Conservation (phyloP, 2,113 vertebrate genomes). For the Bombycilla garrulus region DNA sequence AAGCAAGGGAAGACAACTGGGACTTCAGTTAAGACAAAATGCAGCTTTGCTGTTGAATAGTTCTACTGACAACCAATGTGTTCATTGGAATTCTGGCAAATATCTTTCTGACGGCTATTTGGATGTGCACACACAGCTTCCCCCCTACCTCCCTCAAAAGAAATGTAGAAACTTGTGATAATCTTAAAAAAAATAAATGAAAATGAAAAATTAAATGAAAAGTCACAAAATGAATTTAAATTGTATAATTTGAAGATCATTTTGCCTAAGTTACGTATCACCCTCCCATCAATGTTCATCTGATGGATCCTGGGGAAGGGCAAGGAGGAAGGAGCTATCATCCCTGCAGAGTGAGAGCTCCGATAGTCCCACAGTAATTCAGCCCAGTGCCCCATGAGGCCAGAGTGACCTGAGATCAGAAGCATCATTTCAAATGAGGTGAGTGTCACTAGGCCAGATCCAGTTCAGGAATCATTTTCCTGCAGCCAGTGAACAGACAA, state of each 20-base stretch:
- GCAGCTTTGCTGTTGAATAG: background rate
- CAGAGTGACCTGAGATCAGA: background rate
- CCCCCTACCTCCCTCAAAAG: accelerated
- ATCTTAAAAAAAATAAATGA: background rate
- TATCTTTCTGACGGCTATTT: background rate
- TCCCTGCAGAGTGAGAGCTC: background rate
- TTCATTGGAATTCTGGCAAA: background rate
- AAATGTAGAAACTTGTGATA: background rate
- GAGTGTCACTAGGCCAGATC: background rate
- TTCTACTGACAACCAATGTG: background rate
- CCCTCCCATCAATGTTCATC: background rate
- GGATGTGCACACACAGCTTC: background rate
- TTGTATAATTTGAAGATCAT: background rate
- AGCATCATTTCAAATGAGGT: background rate
- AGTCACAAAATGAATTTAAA: background rate
- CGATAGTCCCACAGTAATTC: background rate
- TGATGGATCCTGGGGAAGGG: background rate
- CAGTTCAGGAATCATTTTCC: background rate
- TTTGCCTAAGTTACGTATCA: background rate
- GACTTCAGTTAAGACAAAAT: background rate
- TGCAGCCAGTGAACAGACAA: background rate
- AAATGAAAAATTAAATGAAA: background rate
- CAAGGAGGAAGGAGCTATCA: background rate
- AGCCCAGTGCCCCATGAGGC: background rate
- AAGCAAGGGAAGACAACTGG: background rate